These are phyloP conservation scores for Trachemys scripta DNA, from an alignment of 2,113 vertebrate species.

Conservation along the genomic window DNA sequence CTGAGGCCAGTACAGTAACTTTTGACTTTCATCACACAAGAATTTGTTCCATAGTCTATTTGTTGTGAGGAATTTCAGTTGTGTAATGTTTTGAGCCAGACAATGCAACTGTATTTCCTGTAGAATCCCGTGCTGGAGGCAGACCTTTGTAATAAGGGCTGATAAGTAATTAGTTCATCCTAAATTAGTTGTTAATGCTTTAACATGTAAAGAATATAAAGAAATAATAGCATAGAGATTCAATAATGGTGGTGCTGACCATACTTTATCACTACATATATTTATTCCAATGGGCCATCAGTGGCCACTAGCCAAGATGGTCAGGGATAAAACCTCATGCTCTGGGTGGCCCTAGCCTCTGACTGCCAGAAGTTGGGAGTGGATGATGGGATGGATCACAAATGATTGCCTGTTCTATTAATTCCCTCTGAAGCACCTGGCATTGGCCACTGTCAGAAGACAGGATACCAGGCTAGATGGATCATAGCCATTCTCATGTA, in stretches of 20 bases:
- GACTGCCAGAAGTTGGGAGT: background rate
- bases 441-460: background rate
- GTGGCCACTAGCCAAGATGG: background rate
- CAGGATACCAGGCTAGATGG: background rate
- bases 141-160: background rate
- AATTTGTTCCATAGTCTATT: background rate
- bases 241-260: background rate
- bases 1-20: background rate
- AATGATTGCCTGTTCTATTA: background rate
- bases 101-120: background rate
- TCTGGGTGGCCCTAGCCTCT: background rate
- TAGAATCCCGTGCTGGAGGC: background rate
- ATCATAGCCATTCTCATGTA: background rate
- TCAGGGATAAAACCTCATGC: background rate
- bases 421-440: background rate
- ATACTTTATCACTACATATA: background rate
- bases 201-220: background rate
- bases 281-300: conserved; percentile 27
- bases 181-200: background rate
- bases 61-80: background rate
- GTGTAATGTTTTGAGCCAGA: background rate
- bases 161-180: background rate
- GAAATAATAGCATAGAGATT: conserved; percentile 13
- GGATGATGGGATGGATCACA: background rate
- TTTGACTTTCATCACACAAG: background rate